These are phyloP conservation scores for Temnopleurus reevesii DNA, from an alignment of 53 echinoderm and acorn worm species.

Conservation along the genomic window DNA sequence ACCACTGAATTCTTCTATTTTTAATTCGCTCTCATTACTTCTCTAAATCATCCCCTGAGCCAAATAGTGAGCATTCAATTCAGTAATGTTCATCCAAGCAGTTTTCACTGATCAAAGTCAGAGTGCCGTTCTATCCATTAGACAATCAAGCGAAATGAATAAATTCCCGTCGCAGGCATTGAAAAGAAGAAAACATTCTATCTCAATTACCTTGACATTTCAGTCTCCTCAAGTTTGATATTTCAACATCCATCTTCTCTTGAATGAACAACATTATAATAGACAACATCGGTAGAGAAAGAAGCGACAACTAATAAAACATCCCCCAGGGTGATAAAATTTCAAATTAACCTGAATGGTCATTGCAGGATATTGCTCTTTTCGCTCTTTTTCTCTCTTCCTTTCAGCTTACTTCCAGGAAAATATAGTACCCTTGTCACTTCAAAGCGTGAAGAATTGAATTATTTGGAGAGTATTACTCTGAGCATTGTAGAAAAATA, in stretches of 20 bases:
- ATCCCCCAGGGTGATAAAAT: slow-evolving; percentile 16
- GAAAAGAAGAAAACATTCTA: background rate
- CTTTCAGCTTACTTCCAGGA: background rate
- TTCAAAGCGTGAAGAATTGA: background rate
- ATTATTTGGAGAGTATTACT: too few species aligned
- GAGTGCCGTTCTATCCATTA: slow-evolving; percentile 5
- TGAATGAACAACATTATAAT: background rate
- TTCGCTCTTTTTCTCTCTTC: background rate
- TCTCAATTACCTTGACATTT: slow-evolving; percentile 23
- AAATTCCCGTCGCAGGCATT: background rate
- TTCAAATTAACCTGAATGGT: slow-evolving; percentile 31
- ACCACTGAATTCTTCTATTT: background rate
- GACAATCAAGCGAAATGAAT: background rate
- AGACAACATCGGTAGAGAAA: background rate
- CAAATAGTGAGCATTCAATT: slow-evolving; percentile 17
- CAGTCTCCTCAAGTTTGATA: slow-evolving; percentile 21
- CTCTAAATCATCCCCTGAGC: background rate
- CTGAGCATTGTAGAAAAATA: too few species aligned
- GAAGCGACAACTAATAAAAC: background rate
- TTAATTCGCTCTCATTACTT: background rate
- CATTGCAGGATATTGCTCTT: slow-evolving; percentile 32
- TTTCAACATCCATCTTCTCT: slow-evolving; percentile 7
- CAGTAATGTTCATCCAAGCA: background rate
- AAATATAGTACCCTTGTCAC: background rate
- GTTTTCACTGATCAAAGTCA: slow-evolving; percentile 14